Conservation (phyloP, 1,140 invertebrate genomes). For the Diorhabda carinulata region DNA sequence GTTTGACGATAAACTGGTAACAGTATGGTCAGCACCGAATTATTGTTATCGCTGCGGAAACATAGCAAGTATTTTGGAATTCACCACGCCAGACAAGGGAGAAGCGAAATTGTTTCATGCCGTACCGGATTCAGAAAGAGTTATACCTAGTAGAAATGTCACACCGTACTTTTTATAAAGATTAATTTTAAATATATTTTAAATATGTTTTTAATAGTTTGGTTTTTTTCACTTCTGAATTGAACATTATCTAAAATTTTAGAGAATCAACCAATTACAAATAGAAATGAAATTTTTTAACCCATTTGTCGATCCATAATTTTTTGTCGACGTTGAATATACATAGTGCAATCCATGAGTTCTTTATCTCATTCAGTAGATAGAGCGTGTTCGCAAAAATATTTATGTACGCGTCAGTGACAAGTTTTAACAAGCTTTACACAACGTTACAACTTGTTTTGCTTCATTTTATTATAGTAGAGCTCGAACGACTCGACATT, state of each 20-base stretch:
- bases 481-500: too few relatives aligned
- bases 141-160: slow-evolving; percentile 84
- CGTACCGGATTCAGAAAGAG: slow-evolving; percentile 87
- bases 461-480: too few relatives aligned
- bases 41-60: slow-evolving; percentile 96
- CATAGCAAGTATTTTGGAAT: slow-evolving; percentile 85
- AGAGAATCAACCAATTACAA: not conserved
- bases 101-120: slow-evolving; percentile 88
- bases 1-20: slow-evolving; percentile 91
- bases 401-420: too few relatives aligned
- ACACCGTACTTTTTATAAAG: slow-evolving; percentile 93
- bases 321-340: too few relatives aligned
- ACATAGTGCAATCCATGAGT: too few relatives aligned
- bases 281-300: not conserved
- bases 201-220: slow-evolving; percentile 9
- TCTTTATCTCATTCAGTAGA: too few relatives aligned
- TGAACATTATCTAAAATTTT: not conserved
- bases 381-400: too few relatives aligned
- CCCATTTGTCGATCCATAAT: too few relatives aligned
- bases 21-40: slow-evolving; percentile 96
- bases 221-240: not conserved
- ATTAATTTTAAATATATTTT: slow-evolving; percentile 14
- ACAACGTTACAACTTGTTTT: too few relatives aligned
- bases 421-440: too few relatives aligned
- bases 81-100: slow-evolving; percentile 70